phyloP scores from a whole-genome alignment of 92 coral and sea anemone species.

The Siderastrea radians region DNA sequence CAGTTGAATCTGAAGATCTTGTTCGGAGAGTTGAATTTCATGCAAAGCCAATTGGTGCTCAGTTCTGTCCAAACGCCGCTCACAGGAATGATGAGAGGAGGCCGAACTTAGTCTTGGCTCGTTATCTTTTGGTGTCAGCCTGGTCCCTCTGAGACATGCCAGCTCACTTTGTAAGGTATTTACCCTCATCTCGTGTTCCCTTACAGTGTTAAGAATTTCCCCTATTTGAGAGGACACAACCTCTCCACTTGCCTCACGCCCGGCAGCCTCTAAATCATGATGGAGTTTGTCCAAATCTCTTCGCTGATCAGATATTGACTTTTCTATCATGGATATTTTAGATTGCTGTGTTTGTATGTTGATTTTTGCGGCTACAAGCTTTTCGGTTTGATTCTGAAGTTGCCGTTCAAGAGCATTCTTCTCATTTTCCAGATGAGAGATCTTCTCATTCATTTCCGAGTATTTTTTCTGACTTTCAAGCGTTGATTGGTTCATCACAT shows the following conservation, averaged over 20 bases:
- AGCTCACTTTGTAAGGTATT: conserved; percentile 42
- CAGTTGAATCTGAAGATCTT: conserved; percentile 62
- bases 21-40: conserved; percentile 75
- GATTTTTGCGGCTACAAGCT: conserved; percentile 54
- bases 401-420: conserved; percentile 30
- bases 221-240: conserved; percentile 36
- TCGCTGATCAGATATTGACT: conserved; percentile 22
- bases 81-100: conserved; percentile 4
- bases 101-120: not conserved
- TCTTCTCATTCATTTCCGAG: conserved; percentile 1
- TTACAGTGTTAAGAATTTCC: conserved; percentile 39
- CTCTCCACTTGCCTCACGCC: not conserved
- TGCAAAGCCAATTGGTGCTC: conserved; percentile 76
- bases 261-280: not conserved
- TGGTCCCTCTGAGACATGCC: conserved; percentile 12
- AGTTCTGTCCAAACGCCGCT: conserved; percentile 63
- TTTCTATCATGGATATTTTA: conserved; percentile 42
- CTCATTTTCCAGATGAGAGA: conserved; percentile 8
- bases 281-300: conserved; percentile 17
- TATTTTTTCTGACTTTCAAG: not conserved
- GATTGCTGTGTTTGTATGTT: conserved; percentile 66
- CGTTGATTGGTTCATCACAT: conserved; percentile 30
- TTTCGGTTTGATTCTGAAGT: conserved; percentile 55
- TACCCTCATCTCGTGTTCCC: conserved; percentile 20
- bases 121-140: not conserved